Evolutionary conservation across 2,113 vertebrate genomes (phyloP).

Genomic region (Baryphthengus martii): DNA sequence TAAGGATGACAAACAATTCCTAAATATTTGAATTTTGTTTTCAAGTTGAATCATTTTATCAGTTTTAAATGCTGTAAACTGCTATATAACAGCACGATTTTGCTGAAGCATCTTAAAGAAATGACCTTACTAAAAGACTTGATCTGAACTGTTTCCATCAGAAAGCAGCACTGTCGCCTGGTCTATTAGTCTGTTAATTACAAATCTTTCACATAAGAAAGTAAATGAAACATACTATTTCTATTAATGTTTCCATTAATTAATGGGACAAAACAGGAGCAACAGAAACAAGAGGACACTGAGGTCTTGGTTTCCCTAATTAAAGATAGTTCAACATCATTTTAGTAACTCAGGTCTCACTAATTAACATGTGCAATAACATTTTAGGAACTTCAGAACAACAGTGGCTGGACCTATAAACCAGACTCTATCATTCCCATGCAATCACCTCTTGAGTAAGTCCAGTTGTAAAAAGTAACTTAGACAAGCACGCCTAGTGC

Average conservation of each 20-base stretch:
- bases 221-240: not conserved
- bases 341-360: not conserved
- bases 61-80: not conserved
- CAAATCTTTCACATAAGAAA: not conserved
- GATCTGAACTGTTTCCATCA: not conserved
- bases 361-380: not conserved
- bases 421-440: not conserved
- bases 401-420: not conserved
- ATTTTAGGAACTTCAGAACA: not conserved
- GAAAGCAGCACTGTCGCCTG: not conserved
- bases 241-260: not conserved
- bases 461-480: not conserved
- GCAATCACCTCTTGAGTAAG: not conserved
- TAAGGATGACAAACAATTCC: not conserved
- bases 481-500: not conserved
- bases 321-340: not conserved
- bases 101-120: not conserved
- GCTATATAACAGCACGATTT: not conserved
- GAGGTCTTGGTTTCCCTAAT: constrained; percentile 3
- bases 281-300: not conserved
- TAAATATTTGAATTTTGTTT: not conserved
- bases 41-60: not conserved
- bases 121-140: not conserved
- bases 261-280: not conserved
- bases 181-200: not conserved